Evolutionary conservation across 2,113 vertebrate species (phyloP).

Genomic region (Perca fluviatilis): DNA sequence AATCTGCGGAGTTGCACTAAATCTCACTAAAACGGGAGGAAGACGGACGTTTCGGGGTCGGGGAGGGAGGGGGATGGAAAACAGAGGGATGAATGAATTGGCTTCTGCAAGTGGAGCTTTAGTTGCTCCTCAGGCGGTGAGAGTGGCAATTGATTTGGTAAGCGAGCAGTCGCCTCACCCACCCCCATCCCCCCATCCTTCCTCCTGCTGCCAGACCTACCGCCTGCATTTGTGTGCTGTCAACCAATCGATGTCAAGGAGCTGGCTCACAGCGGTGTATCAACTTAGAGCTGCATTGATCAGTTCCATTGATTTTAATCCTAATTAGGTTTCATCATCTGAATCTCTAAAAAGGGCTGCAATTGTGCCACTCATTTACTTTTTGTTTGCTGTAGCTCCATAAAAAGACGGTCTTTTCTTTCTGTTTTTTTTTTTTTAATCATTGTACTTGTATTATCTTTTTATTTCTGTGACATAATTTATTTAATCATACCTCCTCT

Average conservation of each 20-base stretch:
- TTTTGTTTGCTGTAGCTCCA: no score
- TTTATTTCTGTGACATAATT: background rate
- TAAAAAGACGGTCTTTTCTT: background rate
- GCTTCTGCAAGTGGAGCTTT: constrained; percentile 52
- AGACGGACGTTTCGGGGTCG: constrained; percentile 13
- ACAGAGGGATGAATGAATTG: constrained; percentile 50
- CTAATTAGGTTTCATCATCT: constrained; percentile 62
- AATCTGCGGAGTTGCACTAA: constrained; percentile 34
- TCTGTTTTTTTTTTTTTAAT: background rate
- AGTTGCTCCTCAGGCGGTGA: constrained; percentile 51
- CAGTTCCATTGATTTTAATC: constrained; percentile 65
- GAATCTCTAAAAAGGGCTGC: constrained; percentile 30
- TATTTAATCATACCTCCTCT: background rate
- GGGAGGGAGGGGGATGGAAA: constrained; percentile 18
- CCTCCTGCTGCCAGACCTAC: constrained; percentile 61
- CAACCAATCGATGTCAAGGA: constrained; percentile 66
- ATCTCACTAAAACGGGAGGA: constrained; percentile 21
- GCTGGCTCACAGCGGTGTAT: constrained; percentile 48
- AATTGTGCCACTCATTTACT: constrained; percentile 12
- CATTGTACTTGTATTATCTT: background rate
- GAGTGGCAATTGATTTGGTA: constrained; percentile 73
- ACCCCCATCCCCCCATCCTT: background rate
- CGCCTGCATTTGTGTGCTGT: constrained; percentile 47
- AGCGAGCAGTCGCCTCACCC: constrained; percentile 31
- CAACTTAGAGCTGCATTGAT: constrained; percentile 61